Evolutionary conservation across 2,888 invertebrate species (phyloP), one percentile per base, ranked within the genome.

Genomic region (Drosophila paracracens): DNA sequence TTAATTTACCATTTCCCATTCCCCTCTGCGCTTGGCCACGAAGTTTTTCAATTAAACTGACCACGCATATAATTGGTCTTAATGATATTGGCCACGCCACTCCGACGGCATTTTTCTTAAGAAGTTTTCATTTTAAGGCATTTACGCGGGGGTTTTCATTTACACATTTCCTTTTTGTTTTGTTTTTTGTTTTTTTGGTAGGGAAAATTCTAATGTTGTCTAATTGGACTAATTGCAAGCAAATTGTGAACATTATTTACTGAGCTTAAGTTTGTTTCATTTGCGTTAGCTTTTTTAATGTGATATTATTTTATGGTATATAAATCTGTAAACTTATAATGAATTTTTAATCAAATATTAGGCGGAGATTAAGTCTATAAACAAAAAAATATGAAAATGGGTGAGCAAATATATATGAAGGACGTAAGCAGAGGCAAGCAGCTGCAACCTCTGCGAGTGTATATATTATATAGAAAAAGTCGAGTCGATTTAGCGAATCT

Each of bases 11-110:
- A 25, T 10, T 46, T 21, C 21, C 21, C 43, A 43, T 43, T 43
- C 35, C 36, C 7, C 13, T 46, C 35, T 16, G 21, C 6, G 2
- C 43, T 10, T 13, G 7, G 25, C 2, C 53, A 43, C 43, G 68
- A 79, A 76, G 65, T 82, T 77, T 70, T 74, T 76, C 62, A 73
- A 81, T 76, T 70, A 70, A 82, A 53, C 29, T 59, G 50, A 27
- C 52, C 46, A 61, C 67, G 64, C 81, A 81, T 56, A 63, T 76
- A 79, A 79, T 76, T 72, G 59, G 52, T 31, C 40, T 50, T 40
- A 54, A 63, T 57, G 48, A 21, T 46, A 25, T 48, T 29, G 13
- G 8, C 25, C n/a, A 40, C 29, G 29, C 33, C 51, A 36, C 43
- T 31, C 43, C 21, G 50, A 52, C 46, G 68, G 40, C 53, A 10